Base-by-base conservation (phyloP, 2,797 vertebrate species). In the Manis javanica region DNA sequence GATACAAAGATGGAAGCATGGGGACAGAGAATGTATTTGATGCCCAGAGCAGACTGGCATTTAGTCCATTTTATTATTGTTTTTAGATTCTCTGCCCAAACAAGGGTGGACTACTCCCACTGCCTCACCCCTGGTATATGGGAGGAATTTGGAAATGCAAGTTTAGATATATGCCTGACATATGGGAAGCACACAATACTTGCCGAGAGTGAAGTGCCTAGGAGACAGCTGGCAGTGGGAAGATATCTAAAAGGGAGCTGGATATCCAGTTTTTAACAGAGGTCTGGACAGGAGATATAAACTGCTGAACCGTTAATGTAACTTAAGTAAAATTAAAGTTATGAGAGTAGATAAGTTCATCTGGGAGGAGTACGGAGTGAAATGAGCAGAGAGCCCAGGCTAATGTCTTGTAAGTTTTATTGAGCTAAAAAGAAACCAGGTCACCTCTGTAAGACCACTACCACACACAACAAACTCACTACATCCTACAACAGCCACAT, bases 261-360 rank as follows among this genome's bases (percentile, higher is more conserved):
- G 55, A 85, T 34, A 82, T 34, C 18, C 26, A 86, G 34, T 68
- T 89, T 88, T 92, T 42, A 55, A 87, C 55, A 94, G 29, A 72
- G 24, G 13, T 55, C 72, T 91, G 75, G 42, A 61, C 34, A 34
- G n/a, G 3, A 61, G 49, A 95, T 66, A 93, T 6, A 85, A 39
- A 85, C 23, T 88, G 68, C 39, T 49, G 12, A 86, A 72, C 87
- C 78, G 46, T 66, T 93, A 23, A 34, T 83, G 13, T 68, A 64
- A 95, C 23, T 57, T 51, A 86, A 75, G 49, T 84, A 83, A 92
- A 82, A 85, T 81, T 85, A 88, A 83, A 92, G 51, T 39, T 53
- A 64, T 13, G 0, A 68, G 7, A 77, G 31, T 46, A 82, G 46
- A 72, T 19, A 63, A 85, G 72, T 68, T 77, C 29, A 79, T n/a